A percentile compares a stretch with the other conserved stretches of the same genome.
Evolutionary conservation across 2,888 invertebrate species (phyloP).

Genomic region (Lithophane leautieri): DNA sequence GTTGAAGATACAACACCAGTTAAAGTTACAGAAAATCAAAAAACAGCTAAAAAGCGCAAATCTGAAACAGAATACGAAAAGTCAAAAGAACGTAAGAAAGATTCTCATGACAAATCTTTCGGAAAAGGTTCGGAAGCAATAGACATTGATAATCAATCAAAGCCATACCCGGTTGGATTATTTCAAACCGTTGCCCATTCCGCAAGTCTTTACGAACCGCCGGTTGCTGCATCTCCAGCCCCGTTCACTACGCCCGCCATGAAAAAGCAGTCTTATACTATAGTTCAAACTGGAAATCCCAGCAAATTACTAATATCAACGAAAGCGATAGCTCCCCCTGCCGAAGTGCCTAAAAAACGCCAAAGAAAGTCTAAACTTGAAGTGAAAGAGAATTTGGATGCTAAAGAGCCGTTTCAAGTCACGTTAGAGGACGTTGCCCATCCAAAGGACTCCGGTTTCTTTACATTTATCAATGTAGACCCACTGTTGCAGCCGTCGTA

Average conservation of each 20-base stretch:
- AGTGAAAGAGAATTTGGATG: slow-evolving; percentile 35
- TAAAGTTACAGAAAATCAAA: slow-evolving; percentile 40
- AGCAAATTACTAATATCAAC: slow-evolving; percentile 87
- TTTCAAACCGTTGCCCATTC: slow-evolving; percentile 80
- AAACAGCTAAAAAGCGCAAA: slow-evolving; percentile 57
- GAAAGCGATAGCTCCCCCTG: slow-evolving; percentile 74
- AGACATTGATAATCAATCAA: slow-evolving; percentile 68
- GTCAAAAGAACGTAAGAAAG: slow-evolving; percentile 43
- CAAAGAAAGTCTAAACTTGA: slow-evolving; percentile 72
- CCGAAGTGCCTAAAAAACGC: slow-evolving; percentile 76
- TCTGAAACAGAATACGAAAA: slow-evolving; percentile 41
- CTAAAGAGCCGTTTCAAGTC: slow-evolving; percentile 75
- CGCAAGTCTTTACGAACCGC: slow-evolving; percentile 61
- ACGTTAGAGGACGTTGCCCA: slow-evolving; percentile 76
- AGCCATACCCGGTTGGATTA: slow-evolving; percentile 86
- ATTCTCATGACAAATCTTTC: slow-evolving; percentile 29
- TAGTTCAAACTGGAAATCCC: slow-evolving; percentile 86
- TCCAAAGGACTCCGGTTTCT: slow-evolving; percentile 79
- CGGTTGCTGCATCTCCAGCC: slow-evolving; percentile 57
- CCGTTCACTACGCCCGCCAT: slow-evolving; percentile 81
- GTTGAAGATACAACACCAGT: slow-evolving; percentile 75
- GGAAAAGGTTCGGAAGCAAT: slow-evolving; percentile 64
- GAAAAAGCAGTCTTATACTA: slow-evolving; percentile 86
- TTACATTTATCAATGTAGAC: slow-evolving; percentile 87
- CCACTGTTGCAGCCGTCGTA: slow-evolving; percentile 85